Percentiles rank a stretch among this genome's conserved stretches.
These are phyloP conservation scores for Mirza zaza DNA, from an alignment of 2,113 vertebrate genomes.

Conservation along the genomic window DNA sequence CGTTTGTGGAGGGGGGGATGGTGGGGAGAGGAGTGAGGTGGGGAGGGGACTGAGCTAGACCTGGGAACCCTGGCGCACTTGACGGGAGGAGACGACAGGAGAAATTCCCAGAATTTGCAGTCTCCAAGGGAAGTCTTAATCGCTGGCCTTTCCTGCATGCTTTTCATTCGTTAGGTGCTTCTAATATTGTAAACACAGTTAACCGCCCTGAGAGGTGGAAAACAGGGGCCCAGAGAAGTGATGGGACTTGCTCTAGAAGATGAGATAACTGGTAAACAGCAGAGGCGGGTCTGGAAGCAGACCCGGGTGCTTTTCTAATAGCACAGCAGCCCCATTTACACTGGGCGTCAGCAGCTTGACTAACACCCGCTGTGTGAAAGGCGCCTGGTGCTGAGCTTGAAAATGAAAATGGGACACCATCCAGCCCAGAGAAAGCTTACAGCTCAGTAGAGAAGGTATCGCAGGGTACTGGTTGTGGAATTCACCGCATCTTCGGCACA, in stretches of 20 bases:
- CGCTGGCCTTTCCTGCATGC: background rate
- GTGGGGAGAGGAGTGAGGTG: no score
- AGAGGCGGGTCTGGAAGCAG: background rate
- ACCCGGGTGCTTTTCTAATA: no score
- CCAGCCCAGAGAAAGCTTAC: background rate
- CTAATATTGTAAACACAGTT: background rate
- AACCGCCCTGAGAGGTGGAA: background rate
- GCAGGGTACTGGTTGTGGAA: no score
- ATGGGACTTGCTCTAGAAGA: background rate
- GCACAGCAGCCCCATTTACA: background rate
- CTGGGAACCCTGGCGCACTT: background rate
- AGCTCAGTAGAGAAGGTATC: background rate
- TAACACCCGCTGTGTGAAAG: accelerated
- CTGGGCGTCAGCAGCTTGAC: no score
- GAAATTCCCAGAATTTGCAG: accelerated
- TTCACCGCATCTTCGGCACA: background rate
- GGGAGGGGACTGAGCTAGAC: background rate
- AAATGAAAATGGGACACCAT: background rate
- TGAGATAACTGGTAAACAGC: background rate
- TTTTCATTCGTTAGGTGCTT: background rate
- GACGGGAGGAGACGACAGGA: accelerated
- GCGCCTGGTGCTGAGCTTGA: background rate
- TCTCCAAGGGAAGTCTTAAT: background rate
- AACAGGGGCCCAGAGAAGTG: background rate
- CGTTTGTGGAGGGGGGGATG: background rate